Percentiles rank a stretch among this genome's conserved stretches.
Conservation (phyloP, 2,797 vertebrate genomes). For the Mergus octosetaceus region DNA sequence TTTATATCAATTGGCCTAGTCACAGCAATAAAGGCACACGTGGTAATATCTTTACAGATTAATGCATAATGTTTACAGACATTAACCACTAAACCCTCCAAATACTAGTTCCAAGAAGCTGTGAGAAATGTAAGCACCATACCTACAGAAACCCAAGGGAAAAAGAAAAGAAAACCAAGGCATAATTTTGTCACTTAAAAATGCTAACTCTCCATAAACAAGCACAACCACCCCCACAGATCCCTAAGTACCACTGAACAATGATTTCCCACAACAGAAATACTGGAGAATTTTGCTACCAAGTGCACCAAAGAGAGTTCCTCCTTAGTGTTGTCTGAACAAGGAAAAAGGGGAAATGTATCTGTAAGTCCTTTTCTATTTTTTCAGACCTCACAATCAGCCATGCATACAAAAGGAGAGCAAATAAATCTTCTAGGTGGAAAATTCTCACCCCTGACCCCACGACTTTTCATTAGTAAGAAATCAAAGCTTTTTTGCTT, state of each 20-base stretch:
- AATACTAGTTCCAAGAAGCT: not conserved
- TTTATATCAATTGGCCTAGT: not conserved
- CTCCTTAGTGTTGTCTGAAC: not conserved
- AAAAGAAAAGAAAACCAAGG: not conserved
- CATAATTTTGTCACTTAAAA: not conserved
- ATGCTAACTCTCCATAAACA: accelerated
- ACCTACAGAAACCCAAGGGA: not conserved
- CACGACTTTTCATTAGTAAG: not conserved
- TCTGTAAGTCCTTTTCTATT: not conserved
- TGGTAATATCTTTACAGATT: not conserved
- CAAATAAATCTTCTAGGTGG: not conserved
- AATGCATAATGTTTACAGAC: not conserved
- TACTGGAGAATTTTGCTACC: not conserved
- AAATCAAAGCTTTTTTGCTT: not conserved
- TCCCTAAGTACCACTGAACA: not conserved
- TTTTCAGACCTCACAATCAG: not conserved
- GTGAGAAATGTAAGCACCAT: not conserved
- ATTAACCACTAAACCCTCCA: not conserved
- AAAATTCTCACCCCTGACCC: not conserved
- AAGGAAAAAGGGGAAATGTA: not conserved
- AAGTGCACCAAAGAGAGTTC: not conserved
- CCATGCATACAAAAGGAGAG: not conserved
- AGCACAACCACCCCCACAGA: not conserved
- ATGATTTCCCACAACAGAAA: not conserved
- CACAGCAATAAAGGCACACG: not conserved